Evolutionary conservation across 2,113 vertebrate genomes (phyloP).

Genomic region (Todiramphus chloris): DNA sequence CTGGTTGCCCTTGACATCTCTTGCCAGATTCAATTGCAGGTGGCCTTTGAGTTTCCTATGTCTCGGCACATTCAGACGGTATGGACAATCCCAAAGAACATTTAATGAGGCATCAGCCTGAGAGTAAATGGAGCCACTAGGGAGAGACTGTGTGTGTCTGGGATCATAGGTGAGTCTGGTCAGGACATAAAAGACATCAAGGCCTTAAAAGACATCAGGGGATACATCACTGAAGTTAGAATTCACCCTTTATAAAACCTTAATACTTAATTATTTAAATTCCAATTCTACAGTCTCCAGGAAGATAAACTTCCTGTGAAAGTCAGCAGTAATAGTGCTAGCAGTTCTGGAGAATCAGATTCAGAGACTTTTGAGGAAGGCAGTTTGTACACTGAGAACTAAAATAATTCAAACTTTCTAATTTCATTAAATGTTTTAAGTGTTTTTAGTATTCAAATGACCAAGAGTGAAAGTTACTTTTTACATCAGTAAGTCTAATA

Average conservation of each 20-base stretch:
- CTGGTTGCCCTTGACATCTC: neutral
- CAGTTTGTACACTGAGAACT: neutral
- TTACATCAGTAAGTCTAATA: neutral
- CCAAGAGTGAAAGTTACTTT: neutral
- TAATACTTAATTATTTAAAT: neutral
- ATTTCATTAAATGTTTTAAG: neutral
- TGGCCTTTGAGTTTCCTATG: neutral
- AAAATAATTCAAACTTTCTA: neutral
- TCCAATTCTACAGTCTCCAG: neutral
- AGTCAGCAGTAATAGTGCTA: neutral
- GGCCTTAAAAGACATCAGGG: neutral
- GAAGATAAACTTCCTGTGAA: neutral
- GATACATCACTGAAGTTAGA: neutral
- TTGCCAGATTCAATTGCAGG: neutral
- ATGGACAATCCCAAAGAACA: neutral
- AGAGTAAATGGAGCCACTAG: neutral
- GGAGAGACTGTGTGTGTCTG: accelerated
- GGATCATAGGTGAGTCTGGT: neutral
- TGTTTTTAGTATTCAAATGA: neutral
- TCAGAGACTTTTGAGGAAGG: neutral
- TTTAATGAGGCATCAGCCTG: neutral
- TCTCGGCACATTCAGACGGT: neutral
- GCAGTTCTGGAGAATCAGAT: neutral
- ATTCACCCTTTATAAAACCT: neutral
- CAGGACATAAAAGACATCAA: neutral